Percentiles rank a stretch among this genome's conserved stretches.
These are phyloP conservation scores for Pitta sordida DNA, from an alignment of 2,113 vertebrate species.

Conservation along the genomic window DNA sequence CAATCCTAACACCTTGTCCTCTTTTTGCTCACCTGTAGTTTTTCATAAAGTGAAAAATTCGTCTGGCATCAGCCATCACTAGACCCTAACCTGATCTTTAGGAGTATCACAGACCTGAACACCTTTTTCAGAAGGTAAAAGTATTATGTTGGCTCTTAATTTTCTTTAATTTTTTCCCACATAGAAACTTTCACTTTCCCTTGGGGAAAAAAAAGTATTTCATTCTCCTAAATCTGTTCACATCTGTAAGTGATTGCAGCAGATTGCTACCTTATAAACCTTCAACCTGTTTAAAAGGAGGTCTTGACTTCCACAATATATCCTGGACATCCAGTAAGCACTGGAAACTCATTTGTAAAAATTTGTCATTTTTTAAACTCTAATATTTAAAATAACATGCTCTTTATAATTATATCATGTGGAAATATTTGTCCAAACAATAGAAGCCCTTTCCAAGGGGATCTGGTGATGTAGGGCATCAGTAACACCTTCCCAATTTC, in stretches of 20 bases:
- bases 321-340: neutral
- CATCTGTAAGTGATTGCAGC: neutral
- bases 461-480: neutral
- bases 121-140: neutral
- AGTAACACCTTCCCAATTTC: slow-evolving; percentile 6
- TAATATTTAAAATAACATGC: neutral
- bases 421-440: neutral
- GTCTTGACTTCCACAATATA: neutral
- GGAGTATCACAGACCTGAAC: neutral
- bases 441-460: neutral
- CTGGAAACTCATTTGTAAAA: neutral
- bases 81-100: neutral
- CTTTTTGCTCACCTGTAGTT: neutral
- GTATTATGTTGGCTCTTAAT: neutral
- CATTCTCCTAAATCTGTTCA: neutral
- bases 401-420: neutral
- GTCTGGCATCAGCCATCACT: neutral
- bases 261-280: neutral
- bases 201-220: neutral
- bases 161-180: neutral
- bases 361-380: neutral
- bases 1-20: neutral
- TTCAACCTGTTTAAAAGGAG: neutral
- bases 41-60: neutral
- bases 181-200: neutral